phyloP scores from a whole-genome alignment of 2,797 vertebrate genomes.

The Anguilla marmorata region DNA sequence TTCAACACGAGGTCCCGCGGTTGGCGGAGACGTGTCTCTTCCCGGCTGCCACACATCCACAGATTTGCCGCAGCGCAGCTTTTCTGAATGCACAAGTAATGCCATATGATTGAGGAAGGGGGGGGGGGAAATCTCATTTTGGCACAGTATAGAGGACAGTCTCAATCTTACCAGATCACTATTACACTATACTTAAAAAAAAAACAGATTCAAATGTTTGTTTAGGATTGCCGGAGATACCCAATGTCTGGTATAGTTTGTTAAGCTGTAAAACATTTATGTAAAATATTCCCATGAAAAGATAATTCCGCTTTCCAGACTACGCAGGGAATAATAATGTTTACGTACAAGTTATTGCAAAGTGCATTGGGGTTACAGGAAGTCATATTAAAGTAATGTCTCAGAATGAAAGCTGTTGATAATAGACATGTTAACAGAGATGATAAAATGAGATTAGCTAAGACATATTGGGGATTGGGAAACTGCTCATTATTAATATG shows the following conservation, averaged over 20 bases:
- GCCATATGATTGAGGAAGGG: slow-evolving; percentile 67
- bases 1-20: slow-evolving; percentile 70
- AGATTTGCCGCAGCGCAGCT: slow-evolving; percentile 68
- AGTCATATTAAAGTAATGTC: slow-evolving; percentile 74
- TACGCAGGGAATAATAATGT: slow-evolving; percentile 57
- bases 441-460: slow-evolving; percentile 79
- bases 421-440: slow-evolving; percentile 82
- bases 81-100: slow-evolving; percentile 68
- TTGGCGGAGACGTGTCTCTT: slow-evolving; percentile 69
- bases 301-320: slow-evolving; percentile 42
- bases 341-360: slow-evolving; percentile 45
- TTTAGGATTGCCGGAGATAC: background rate
- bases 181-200: background rate
- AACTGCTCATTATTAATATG: slow-evolving; percentile 69
- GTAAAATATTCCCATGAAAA: background rate
- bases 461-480: slow-evolving; percentile 65
- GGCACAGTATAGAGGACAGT: slow-evolving; percentile 44
- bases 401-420: slow-evolving; percentile 77
- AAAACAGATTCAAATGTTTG: background rate
- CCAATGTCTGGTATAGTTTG: background rate
- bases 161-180: background rate
- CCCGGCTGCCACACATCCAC: slow-evolving; percentile 60
- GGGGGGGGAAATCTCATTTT: slow-evolving; percentile 60
- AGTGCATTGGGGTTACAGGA: slow-evolving; percentile 63
- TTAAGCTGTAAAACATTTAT: background rate